Evolutionary conservation across 35 echinoderm and acorn worm species (phyloP), one percentile per base, ranked within the genome.

Genomic region (Ophiothrix spiculata): DNA sequence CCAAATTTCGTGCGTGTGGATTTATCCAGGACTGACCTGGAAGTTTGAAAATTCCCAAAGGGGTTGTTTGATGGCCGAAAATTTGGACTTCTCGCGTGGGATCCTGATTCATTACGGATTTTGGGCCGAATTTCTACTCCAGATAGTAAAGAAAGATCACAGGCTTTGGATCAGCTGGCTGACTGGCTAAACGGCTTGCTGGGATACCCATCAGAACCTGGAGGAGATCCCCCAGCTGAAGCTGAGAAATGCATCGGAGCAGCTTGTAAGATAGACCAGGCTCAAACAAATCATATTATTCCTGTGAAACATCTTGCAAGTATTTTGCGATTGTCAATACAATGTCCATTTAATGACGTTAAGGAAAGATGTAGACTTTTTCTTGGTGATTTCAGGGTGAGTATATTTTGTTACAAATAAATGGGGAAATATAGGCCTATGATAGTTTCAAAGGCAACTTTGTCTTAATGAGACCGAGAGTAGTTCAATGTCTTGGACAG

Each of bases 261-360:
- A 21, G 41, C 39, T 35, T 37, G 54, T 28, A 37, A 54, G 13
- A 37, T 31, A 16, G 63, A 84, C 81, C 63, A 60, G 17, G 45
- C 46, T 10, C 46, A 84, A 54, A 60, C 46, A 21, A 37, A 64
- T 33, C 42, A 34, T 37, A 60, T 64, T 1, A 84, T 33, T 37
- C 81, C 69, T 4, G 33, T 84, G 54, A 54, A 84, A 60, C 81
- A 54, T 25, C 54, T 84, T 54, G 63, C 81, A 23, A 84, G 31
- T 15, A 36, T 84, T 10, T 37, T 84, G 81, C 81, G 81, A 54
- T 84, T 84, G 40, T 54, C 81, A 35, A 19, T 63, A 23, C 81
- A 84, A 37, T 84, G 81, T 64, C 81, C 81, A 0, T 84, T 84
- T 28, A 84, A 23, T 23, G 81, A 84, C 69, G 81, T 84, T 31